A percentile compares a stretch with the other conserved stretches of the same genome.
Evolutionary conservation across 2,888 invertebrate genomes (phyloP).

Genomic region (Drosophila rellima): DNA sequence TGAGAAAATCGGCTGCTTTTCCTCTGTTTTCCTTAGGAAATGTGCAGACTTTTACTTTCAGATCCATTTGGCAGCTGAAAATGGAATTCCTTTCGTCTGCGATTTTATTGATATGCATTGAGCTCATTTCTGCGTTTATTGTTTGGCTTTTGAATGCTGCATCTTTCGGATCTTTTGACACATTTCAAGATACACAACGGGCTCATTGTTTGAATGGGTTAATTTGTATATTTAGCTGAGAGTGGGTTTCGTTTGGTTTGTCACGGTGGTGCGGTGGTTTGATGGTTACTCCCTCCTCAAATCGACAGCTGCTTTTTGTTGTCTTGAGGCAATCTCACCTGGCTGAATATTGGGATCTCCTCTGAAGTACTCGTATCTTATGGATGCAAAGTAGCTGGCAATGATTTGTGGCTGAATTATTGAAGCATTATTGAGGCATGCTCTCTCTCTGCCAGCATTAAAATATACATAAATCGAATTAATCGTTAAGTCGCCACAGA

Average conservation of each 20-base stretch:
- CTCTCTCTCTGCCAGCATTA: conserved; percentile 31
- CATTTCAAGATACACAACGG: conserved; percentile 50
- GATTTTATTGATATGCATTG: conserved; percentile 67
- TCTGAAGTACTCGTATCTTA: conserved; percentile 2
- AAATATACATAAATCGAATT: conserved; percentile 71
- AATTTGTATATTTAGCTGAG: conserved; percentile 77
- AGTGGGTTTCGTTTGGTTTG: conserved; percentile 18
- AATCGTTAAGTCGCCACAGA: conserved; percentile 72
- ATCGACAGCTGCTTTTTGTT: conserved; percentile 8
- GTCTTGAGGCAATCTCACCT: conserved; percentile 26
- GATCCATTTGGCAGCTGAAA: conserved; percentile 61
- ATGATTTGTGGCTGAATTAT: conserved; percentile 42
- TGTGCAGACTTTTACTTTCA: conserved; percentile 57
- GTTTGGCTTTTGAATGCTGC: conserved; percentile 48
- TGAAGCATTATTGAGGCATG: conserved; percentile 56
- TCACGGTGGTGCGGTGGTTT: conserved; percentile 9
- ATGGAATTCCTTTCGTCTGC: conserved; percentile 27
- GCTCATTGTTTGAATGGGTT: conserved; percentile 73
- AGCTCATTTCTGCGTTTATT: conserved; percentile 63
- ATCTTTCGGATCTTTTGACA: conserved; percentile 60
- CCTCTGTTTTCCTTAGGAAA: conserved; percentile 52
- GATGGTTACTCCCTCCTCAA: conserved; percentile 1
- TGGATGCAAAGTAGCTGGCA: conserved; percentile 33
- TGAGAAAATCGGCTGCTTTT: conserved; percentile 49
- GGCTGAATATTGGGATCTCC: conserved; percentile 7